Percentiles rank a stretch among this genome's conserved stretches.
Evolutionary conservation across 2,888 invertebrate species (phyloP).

Genomic region (Cosmia pyralina): DNA sequence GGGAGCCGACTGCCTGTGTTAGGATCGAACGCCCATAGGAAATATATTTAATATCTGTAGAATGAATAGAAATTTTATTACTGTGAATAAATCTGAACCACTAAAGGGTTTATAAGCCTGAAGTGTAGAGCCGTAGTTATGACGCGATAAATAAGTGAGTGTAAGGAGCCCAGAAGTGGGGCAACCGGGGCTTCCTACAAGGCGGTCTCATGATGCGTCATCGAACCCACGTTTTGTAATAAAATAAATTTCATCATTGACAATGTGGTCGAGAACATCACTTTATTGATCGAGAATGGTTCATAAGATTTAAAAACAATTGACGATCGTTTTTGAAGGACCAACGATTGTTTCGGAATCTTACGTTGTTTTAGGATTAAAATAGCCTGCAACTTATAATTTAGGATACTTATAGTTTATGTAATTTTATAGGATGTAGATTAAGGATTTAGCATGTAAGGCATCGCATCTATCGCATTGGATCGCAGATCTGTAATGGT

Average conservation of each 20-base stretch:
- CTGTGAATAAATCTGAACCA: slow-evolving; percentile 49
- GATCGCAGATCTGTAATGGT: too few relatives aligned
- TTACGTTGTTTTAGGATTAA: neutral
- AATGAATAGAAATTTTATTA: slow-evolving; percentile 52
- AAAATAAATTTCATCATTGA: slow-evolving; percentile 59
- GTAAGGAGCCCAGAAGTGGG: slow-evolving; percentile 36
- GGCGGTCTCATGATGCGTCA: slow-evolving; percentile 60
- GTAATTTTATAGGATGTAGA: too few relatives aligned
- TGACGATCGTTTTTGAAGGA: neutral
- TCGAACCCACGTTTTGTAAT: slow-evolving; percentile 40
- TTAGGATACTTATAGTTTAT: too few relatives aligned
- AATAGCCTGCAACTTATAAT: neutral
- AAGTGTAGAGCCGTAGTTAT: slow-evolving; percentile 42
- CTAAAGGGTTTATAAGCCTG: slow-evolving; percentile 40
- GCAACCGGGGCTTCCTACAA: slow-evolving; percentile 39
- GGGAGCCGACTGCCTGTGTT: slow-evolving; percentile 47
- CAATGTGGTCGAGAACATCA: slow-evolving; percentile 43
- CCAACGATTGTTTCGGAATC: neutral
- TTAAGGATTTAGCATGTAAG: too few relatives aligned
- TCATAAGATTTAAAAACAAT: slow-evolving; percentile 22
- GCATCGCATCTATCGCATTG: too few relatives aligned
- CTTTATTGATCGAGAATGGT: slow-evolving; percentile 19
- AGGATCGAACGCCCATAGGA: slow-evolving; percentile 34
- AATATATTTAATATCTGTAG: slow-evolving; percentile 43
- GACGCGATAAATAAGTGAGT: slow-evolving; percentile 40